Percentiles rank a stretch among this genome's conserved stretches.
phyloP scores from a whole-genome alignment of 2,888 invertebrate genomes.

The Nomada lathburiana region DNA sequence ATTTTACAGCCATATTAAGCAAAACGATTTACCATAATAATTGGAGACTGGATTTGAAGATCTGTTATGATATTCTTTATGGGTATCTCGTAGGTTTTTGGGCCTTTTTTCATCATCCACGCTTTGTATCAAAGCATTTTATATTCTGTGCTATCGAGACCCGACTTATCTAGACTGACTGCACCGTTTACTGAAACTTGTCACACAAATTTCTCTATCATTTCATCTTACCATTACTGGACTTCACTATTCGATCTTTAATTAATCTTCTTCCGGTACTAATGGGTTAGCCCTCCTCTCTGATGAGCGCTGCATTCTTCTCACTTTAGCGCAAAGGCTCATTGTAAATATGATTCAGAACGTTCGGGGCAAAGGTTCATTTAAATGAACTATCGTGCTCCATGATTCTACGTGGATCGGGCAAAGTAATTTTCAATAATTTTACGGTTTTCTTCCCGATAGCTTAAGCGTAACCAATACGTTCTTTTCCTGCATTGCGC shows the following conservation, averaged over 20 bases:
- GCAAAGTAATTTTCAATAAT: conserved; percentile 59
- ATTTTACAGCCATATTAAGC: background rate
- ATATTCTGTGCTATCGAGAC: conserved; percentile 82
- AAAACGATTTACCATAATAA: background rate
- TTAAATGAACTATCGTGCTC: conserved; percentile 25
- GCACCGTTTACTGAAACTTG: conserved; percentile 67
- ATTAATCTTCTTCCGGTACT: conserved; percentile 64
- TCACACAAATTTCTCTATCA: conserved; percentile 57
- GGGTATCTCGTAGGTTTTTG: conserved; percentile 65
- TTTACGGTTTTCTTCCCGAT: conserved; percentile 62
- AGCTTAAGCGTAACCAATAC: conserved; percentile 53
- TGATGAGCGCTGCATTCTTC: background rate
- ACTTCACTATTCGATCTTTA: conserved; percentile 33
- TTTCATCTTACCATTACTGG: conserved; percentile 19
- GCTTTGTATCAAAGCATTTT: conserved; percentile 73
- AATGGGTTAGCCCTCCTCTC: conserved; percentile 50
- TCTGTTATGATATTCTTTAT: conserved; percentile 39
- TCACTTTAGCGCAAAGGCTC: conserved; percentile 5
- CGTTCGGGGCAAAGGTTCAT: no score
- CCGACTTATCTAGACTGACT: conserved; percentile 75
- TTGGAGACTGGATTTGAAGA: conserved; percentile 45
- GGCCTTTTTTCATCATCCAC: conserved; percentile 59
- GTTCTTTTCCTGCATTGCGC: conserved; percentile 2
- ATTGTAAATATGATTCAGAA: conserved; percentile 57
- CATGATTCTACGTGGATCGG: conserved; percentile 13